Evolutionary conservation across 2,888 invertebrate genomes (phyloP).

Genomic region (Melieria omissa): DNA sequence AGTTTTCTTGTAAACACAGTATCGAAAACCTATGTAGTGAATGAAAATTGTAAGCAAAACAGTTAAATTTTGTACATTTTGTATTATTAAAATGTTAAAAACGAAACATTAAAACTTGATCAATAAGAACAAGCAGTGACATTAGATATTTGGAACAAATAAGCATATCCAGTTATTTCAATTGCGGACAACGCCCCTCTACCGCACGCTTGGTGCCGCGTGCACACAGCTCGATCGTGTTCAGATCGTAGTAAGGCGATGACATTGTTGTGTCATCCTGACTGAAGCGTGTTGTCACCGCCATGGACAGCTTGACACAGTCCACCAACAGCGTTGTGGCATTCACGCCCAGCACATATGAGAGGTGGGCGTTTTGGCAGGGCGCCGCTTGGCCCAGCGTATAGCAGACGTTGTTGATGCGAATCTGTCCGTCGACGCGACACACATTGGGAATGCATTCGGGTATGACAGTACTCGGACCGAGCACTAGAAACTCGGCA

Average conservation of each 20-base stretch:
- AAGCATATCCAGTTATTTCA: too few species aligned
- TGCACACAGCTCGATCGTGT: constrained; percentile 52
- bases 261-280: constrained; percentile 41
- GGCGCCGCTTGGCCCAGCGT: constrained; percentile 54
- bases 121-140: too few species aligned
- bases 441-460: constrained; percentile 75
- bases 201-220: constrained; percentile 53
- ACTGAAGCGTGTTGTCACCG: constrained; percentile 60
- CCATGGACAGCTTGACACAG: constrained; percentile 67
- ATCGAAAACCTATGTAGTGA: too few species aligned
- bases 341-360: constrained; percentile 72
- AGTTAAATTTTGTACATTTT: too few species aligned
- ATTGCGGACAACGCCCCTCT: constrained; percentile 53
- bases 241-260: constrained; percentile 49
- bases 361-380: constrained; percentile 61
- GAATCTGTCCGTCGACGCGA: constrained; percentile 68
- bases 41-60: too few species aligned
- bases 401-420: constrained; percentile 58
- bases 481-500: constrained; percentile 71
- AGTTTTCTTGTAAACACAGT: too few species aligned
- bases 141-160: too few species aligned
- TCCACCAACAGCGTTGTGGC: constrained; percentile 71
- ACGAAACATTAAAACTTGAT: too few species aligned
- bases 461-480: constrained; percentile 69
- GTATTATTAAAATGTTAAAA: too few species aligned